These are phyloP conservation scores for Eupelmus urozonus DNA, from an alignment of 2,888 invertebrate species.

Conservation along the genomic window DNA sequence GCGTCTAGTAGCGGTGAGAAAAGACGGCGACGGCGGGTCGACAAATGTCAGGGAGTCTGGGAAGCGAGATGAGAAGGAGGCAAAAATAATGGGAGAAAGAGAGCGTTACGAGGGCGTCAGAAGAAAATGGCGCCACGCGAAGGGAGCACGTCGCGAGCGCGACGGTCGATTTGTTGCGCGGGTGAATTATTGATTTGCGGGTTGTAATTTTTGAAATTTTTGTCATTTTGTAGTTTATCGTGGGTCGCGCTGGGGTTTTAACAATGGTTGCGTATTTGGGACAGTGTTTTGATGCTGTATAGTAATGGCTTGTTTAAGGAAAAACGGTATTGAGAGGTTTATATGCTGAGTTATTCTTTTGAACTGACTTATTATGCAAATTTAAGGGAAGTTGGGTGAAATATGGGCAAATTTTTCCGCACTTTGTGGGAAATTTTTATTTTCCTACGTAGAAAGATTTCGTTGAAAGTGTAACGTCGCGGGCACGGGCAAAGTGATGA, in stretches of 20 bases:
- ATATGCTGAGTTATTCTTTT: not conserved
- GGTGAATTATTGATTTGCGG: too few relatives aligned
- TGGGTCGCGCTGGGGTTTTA: too few relatives aligned
- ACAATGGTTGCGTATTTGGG: not conserved
- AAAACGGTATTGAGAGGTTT: too few relatives aligned
- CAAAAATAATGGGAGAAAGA: conserved; percentile 10
- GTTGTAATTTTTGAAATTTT: too few relatives aligned
- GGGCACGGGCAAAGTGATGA: not conserved
- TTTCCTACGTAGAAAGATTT: not conserved
- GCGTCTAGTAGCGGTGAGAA: not conserved
- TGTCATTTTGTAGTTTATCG: too few relatives aligned
- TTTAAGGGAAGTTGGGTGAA: not conserved
- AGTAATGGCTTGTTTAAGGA: not conserved
- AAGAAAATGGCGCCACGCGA: not conserved
- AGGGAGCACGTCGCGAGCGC: too few relatives aligned
- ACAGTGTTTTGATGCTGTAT: too few relatives aligned
- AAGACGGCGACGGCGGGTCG: not conserved
- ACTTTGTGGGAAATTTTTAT: not conserved
- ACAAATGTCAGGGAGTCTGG: conserved; percentile 10
- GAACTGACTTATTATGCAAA: not conserved
- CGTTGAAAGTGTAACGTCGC: conserved; percentile 4
- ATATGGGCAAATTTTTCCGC: not conserved
- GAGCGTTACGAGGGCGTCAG: not conserved
- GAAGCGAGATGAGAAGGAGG: conserved; percentile 25
- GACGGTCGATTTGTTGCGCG: too few relatives aligned